Conservation (phyloP, 2,888 invertebrate species). For the Opisthograptis luteolata region DNA sequence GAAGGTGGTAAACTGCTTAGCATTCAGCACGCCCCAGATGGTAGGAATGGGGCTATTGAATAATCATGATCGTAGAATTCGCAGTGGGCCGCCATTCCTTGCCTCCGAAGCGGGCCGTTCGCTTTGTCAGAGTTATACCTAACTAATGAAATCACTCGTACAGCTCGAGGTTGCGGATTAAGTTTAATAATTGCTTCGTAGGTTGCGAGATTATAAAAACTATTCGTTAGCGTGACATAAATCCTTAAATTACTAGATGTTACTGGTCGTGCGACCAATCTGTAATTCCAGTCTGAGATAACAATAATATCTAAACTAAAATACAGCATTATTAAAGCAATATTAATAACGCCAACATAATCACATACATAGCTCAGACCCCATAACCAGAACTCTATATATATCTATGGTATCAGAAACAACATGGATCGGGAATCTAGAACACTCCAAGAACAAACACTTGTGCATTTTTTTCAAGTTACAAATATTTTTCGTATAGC, state of each 20-base stretch:
- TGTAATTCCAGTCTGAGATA: too few relatives aligned
- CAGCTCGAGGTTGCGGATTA: background rate
- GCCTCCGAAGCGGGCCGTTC: conserved; percentile 42
- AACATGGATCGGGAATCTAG: too few relatives aligned
- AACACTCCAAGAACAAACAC: too few relatives aligned
- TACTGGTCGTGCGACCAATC: background rate
- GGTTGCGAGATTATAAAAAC: conserved; percentile 4
- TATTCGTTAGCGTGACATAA: too few relatives aligned
- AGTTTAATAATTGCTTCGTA: conserved; percentile 29
- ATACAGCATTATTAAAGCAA: too few relatives aligned
- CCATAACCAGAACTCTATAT: too few relatives aligned
- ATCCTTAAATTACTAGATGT: background rate
- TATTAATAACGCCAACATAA: too few relatives aligned
- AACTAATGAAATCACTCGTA: conserved; percentile 34
- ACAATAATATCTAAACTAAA: too few relatives aligned
- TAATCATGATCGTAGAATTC: conserved; percentile 64
- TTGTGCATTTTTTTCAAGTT: too few relatives aligned
- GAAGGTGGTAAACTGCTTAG: conserved; percentile 62
- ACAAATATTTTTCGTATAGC: too few relatives aligned
- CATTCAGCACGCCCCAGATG: conserved; percentile 68
- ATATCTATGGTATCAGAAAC: too few relatives aligned
- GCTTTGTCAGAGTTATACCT: conserved; percentile 46
- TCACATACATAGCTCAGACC: too few relatives aligned
- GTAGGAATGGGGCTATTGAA: conserved; percentile 70
- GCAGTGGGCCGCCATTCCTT: conserved; percentile 66